Base-by-base conservation (phyloP, 2,797 vertebrate genomes). In the Rhinichthys osculus region DNA sequence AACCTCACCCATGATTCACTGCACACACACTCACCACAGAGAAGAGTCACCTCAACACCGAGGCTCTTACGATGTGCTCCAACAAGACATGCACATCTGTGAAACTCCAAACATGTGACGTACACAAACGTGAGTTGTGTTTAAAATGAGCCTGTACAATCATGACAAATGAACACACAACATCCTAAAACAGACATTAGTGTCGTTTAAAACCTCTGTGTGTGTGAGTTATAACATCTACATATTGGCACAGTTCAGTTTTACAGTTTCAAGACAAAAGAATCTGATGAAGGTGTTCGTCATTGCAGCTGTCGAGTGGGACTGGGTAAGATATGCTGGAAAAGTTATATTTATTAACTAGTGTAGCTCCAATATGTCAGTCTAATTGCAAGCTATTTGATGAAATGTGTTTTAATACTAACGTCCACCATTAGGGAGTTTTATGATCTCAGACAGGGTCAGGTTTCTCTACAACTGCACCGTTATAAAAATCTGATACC, bases 111-210 rank as follows among this genome's bases (percentile, higher is more conserved):
- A 52, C 7, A 16, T 19, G 27, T 40, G 40, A 47, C 59, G 14
- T 21, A 66, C 4, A 16, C 23, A 44, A 40, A 71, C 2, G 5
- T 27, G 33, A 69, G 10, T 33, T 67, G 19, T n/a, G 6, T 16
- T 67, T n/a, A 23, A 72, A 82, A 71, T 4, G 38, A 73, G 7
- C 21, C 23, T 54, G 70, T 83, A 71, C 54, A 73, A 30, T 83
- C 30, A 17, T n/a, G 27, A 44, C 19, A 47, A 82, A 59, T 59
- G 38, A 16, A 47, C 54, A 73, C 54, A 30, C 17, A 57, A 81
- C 44, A 40, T 40, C 33, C 35, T 42, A 72, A 62, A 73, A 73
- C 27, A 23, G 27, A 62, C 81, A 47, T 73, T 23, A 44, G 70
- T 35, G 38, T 62, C 10, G 35, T 33, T 59, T 33, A 57, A 82